These are phyloP conservation scores for Anguilla megastoma DNA, from an alignment of 2,797 vertebrate genomes.

Conservation along the genomic window DNA sequence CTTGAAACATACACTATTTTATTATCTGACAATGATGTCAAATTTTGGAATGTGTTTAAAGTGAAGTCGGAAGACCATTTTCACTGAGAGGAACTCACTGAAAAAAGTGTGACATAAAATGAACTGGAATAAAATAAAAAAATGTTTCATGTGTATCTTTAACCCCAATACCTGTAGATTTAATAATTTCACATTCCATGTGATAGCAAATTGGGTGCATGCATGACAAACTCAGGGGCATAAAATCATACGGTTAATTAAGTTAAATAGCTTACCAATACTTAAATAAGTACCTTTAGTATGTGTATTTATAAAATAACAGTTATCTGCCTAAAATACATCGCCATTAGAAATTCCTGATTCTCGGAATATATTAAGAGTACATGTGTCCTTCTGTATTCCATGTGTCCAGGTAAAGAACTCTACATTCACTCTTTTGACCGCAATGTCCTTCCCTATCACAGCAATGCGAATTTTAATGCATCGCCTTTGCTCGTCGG, in stretches of 20 bases:
- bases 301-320: not conserved
- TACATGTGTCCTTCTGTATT: constrained; percentile 62
- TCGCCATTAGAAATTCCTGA: constrained; percentile 60
- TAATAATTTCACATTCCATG: not conserved
- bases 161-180: not conserved
- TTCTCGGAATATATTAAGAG: constrained; percentile 66
- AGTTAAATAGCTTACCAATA: not conserved
- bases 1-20: not conserved
- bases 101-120: not conserved
- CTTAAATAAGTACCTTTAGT: not conserved
- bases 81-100: not conserved
- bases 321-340: not conserved
- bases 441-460: not conserved
- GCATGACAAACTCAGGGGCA: not conserved
- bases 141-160: not conserved
- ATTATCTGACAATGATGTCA: not conserved
- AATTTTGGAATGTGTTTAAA: not conserved
- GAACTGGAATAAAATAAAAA: not conserved
- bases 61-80: not conserved
- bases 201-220: not conserved
- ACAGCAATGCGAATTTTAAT: constrained; percentile 68
- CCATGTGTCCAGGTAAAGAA: constrained; percentile 63
- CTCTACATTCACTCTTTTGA: not conserved
- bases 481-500: constrained; percentile 49
- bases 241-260: not conserved